A percentile compares a stretch with the other conserved stretches of the same genome.
Evolutionary conservation across 2,888 invertebrate genomes (phyloP).

Genomic region (Nasonovia ribisnigri): DNA sequence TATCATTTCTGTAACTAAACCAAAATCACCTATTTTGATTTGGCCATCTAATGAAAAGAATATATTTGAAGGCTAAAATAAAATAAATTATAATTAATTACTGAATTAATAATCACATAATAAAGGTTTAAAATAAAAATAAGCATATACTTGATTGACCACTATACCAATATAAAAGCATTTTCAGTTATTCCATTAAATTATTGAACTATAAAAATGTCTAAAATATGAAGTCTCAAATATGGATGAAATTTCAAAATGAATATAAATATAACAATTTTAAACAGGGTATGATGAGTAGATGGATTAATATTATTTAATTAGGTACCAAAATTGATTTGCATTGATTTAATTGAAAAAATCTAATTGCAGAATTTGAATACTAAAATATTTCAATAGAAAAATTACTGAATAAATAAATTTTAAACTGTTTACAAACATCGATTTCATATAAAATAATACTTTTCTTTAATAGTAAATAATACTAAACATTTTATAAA

Average conservation of each 20-base stretch:
- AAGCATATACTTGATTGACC: not conserved
- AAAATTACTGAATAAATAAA: not conserved
- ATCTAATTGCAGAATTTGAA: not conserved
- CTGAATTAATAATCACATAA: not conserved
- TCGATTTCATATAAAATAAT: not conserved
- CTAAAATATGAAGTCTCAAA: not conserved
- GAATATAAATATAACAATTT: not conserved
- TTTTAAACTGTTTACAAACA: not conserved
- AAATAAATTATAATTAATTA: not conserved
- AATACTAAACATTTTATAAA: not conserved
- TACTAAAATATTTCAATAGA: not conserved
- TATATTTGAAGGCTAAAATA: slow-evolving; percentile 84
- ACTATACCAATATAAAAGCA: not conserved
- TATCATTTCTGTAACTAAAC: slow-evolving; percentile 91
- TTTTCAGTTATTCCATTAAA: not conserved
- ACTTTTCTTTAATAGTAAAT: not conserved
- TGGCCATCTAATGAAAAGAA: slow-evolving; percentile 92
- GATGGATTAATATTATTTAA: not conserved
- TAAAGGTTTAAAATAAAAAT: not conserved
- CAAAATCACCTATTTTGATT: slow-evolving; percentile 98
- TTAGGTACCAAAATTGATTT: not conserved
- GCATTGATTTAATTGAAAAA: not conserved
- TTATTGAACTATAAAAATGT: not conserved
- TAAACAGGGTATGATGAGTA: not conserved
- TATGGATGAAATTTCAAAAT: not conserved